Evolutionary conservation across 2,113 vertebrate genomes (phyloP).

Genomic region (Pituophis catenifer): DNA sequence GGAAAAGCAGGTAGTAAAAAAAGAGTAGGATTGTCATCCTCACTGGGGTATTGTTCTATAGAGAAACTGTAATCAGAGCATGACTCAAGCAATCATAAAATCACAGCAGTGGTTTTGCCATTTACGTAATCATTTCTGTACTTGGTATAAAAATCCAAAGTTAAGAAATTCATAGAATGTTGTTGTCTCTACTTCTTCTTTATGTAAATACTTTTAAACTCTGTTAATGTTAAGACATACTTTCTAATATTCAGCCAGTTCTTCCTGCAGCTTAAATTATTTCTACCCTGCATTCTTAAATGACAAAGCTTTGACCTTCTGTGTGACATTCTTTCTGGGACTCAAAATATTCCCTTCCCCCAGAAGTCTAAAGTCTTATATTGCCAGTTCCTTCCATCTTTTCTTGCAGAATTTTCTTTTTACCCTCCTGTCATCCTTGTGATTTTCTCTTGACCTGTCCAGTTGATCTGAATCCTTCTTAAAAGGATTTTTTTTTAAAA

Average conservation of each 20-base stretch:
- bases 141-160: not conserved
- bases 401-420: not conserved
- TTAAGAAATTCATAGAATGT: not conserved
- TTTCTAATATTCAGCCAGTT: not conserved
- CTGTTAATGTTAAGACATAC: not conserved
- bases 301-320: not conserved
- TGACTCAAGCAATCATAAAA: not conserved
- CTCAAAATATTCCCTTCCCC: not conserved
- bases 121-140: not conserved
- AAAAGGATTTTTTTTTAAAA: not conserved
- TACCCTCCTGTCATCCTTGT: not conserved
- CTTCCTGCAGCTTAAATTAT: not conserved
- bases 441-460: not conserved
- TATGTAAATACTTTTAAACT: not conserved
- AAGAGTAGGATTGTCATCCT: not conserved
- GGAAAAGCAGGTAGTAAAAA: not conserved
- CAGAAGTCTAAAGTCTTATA: not conserved
- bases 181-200: not conserved
- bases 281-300: not conserved
- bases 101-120: not conserved
- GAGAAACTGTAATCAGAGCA: not conserved
- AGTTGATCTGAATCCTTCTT: not conserved
- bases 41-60: not conserved
- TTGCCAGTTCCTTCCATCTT: not conserved
- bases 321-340: not conserved